Evolutionary conservation across 2,888 invertebrate species (phyloP), one percentile per base, ranked within the genome.

Genomic region (Hemicrepidius hirtus): DNA sequence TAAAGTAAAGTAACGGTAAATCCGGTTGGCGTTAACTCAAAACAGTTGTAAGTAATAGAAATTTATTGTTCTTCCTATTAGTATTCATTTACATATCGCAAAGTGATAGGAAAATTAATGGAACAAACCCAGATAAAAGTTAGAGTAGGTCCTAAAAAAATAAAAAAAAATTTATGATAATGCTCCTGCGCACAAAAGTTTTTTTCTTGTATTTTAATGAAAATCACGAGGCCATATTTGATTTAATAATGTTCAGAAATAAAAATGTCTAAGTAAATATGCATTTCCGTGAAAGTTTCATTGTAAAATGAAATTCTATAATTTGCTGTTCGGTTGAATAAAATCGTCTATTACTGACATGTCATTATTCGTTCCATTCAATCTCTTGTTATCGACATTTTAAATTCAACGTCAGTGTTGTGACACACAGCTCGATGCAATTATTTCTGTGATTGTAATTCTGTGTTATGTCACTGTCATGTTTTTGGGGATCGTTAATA

Each of bases 1-100:
- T 70, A 57, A 64, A 64, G 20, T 35, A 63, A 70, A 68, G 57
- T 67, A 57, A 59, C 59, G 21, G 46, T 41, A 32, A 55, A 68
- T 68, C 68, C 63, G 68, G 62, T 53, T 24, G 60, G 40, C 28
- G n/a, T n/a, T 62, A 40, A 62, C 53, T 68, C 13, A 37, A 64
- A 64, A 12, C 50, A 13, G 32, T 50, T 50, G 50, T 46, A 64
- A 64, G 64, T 37, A 49, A 64, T 49, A 24, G 49, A 50, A 64
- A 64, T 64, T 64, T 50, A 49, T 64, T 37, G 50, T 46, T 41
- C 21, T 13, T n/a, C 24, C 21, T 37, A 4, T 60, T 60, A 21
- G 4, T 16, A 18, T 9, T 44, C 18, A 44, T 13, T 44, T 44
- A 44, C 16, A 41, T 44, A 18, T n/a, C n/a, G 13, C 18, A 4